Evolutionary conservation across 2,113 vertebrate genomes (phyloP), one percentile per base, ranked within the genome.

Genomic region (Pelecanoides urinatrix): DNA sequence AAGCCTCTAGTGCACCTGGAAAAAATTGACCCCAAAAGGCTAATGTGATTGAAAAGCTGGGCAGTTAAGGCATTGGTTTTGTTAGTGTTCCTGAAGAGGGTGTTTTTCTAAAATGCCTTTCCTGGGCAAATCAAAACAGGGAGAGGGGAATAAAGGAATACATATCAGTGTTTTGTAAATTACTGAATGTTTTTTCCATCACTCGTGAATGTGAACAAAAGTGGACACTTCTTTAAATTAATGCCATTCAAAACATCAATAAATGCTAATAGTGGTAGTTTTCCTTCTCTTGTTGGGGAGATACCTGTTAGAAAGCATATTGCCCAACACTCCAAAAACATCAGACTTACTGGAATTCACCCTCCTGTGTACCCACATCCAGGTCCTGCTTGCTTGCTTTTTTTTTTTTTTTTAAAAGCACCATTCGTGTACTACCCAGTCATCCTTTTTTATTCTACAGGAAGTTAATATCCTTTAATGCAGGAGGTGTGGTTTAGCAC

Each of bases 11-110:
- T 99, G 49, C 99, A 99, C 81, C 97, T 99, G 50, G 99, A 99
- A 94, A 99, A 99, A 97, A 99, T 99, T 68, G 99, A 99, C 90
- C 99, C 99, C 45, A 99, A 99, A 94, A 98, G 99, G 92, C 98
- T 99, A 26, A 98, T 98, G 98, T 98, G 96, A 98, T 11, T 15
- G 21, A 32, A 58, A 52, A 56, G 13, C 13, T 2, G 22, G n/a
- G 53, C 7, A 12, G 8, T 44, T 27, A 44, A 20, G 53, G 65
- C 34, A 11, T 5, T 32, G 49, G 9, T 19, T 70, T 11, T 26
- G 3, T 19, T 36, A 30, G 11, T 13, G 16, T 42, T 78, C 38
- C 50, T 19, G 27, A 40, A 42, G 29, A 47, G 6, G 18, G 10
- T 26, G 34, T 11, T 80, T 74, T 81, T 76, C 18, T 50, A 14